Evolutionary conservation across 2,113 vertebrate genomes (phyloP).

Genomic region (Eptesicus fuscus): DNA sequence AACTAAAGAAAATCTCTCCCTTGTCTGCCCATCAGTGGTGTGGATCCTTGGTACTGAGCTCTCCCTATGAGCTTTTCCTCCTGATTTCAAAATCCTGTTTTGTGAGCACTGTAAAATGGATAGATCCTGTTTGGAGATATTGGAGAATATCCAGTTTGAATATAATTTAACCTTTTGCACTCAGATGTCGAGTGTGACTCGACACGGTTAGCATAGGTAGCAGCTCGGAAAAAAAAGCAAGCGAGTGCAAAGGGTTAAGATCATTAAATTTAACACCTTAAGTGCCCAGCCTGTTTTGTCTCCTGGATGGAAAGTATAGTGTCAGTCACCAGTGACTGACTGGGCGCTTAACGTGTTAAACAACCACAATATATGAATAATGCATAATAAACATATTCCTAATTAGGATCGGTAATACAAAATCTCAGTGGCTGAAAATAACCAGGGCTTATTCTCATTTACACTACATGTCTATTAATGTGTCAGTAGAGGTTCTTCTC

Average conservation of each 20-base stretch:
- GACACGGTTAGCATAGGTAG: too few relatives aligned
- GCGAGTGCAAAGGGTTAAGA: too few relatives aligned
- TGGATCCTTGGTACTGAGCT: neutral
- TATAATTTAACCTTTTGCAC: too few relatives aligned
- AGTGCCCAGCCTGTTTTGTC: too few relatives aligned
- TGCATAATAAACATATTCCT: neutral
- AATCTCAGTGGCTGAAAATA: neutral
- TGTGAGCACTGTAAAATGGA: neutral
- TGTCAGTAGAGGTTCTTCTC: neutral
- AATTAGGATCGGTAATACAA: neutral
- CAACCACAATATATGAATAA: neutral
- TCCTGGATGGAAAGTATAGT: too few relatives aligned
- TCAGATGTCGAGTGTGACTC: too few relatives aligned
- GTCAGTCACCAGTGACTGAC: too few relatives aligned
- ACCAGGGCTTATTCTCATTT: neutral
- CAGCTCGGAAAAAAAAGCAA: too few relatives aligned
- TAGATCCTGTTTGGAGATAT: neutral
- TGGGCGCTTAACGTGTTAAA: neutral
- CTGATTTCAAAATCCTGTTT: neutral
- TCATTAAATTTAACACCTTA: neutral
- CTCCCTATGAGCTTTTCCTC: neutral
- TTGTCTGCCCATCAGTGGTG: neutral
- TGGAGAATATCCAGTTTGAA: neutral
- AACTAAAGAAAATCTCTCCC: neutral
- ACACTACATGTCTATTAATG: neutral